Evolutionary conservation across 2,888 invertebrate species (phyloP), one percentile per base, ranked within the genome.

Genomic region (Leucozona laternaria): DNA sequence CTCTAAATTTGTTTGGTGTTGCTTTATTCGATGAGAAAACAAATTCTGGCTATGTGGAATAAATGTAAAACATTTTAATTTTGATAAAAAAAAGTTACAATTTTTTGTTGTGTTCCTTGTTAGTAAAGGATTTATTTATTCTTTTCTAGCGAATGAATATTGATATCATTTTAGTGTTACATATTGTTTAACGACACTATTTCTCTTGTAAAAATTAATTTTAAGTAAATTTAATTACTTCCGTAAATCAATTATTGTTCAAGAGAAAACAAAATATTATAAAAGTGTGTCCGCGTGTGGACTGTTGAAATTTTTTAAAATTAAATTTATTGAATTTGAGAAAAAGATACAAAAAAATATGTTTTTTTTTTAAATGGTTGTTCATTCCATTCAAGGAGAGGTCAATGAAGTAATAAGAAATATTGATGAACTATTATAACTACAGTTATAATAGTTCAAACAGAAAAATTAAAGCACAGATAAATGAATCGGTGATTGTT

Each of bases 241-340:
- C 15, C 31, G 20, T 20, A 20, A 64, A 64, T 17, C 45, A 28
- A 45, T 45, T 25, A 25, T 34, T 64, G 17, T 40, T 40, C 45
- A 48, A 64, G 68, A 68, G 34, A 25, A 37, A 68, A 40, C 4
- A 37, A 50, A 28, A 10, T 31, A 48, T 64, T 13, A 20, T 20
- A 48, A 53, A 50, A 37, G 34, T 68, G 15, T 50, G 50, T 22
- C 50, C 48, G n/a, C 11, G 5, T 68, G 62, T 43, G 62, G 40
- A 43, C 62, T 73, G 76, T 84, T 76, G 64, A 80, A 31, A 28
- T 50, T 71, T 82, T 70, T 77, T 48, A 22, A 60, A 72, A 81
- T 48, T 81, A 85, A 81, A 85, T 81, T 83, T 80, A 80, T 84
- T 80, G 76, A 84, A 80, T 84, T 85, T 77, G 57, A 78, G 45